Evolutionary conservation across 1,140 invertebrate genomes (phyloP), one percentile per base, ranked within the genome.

Genomic region (Drosophila nebulosa): DNA sequence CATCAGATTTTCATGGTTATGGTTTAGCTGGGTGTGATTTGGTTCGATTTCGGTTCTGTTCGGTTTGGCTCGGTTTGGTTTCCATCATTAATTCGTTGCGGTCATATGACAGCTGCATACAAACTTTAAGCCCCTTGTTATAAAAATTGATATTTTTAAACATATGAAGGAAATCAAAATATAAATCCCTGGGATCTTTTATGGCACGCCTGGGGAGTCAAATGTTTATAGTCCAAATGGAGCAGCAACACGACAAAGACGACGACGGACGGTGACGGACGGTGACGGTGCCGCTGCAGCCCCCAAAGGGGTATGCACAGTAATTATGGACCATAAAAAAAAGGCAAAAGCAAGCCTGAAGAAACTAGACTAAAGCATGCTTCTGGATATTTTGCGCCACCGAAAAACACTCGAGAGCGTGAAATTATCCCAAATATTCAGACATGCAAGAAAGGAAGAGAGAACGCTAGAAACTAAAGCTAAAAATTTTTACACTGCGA

Each of bases 61-160:
- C 18, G 14, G 7, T 46, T 36, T 3, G 3, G n/a, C 14, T 21
- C 16, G 39, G 39, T 46, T 46, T 46, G 39, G 39, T 46, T 46
- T 46, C 39, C 39, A 27, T 18, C 16, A 74, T 65, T 74, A 74
- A 74, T 74, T 74, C 62, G 70, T 61, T 74, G 70, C 62, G 70
- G 71, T 58, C 55, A 74, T 57, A 67, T 74, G 71, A 64, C 53
- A 32, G 24, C 36, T 30, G 12, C 71, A 36, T 56, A 59, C 51
- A 22, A 55, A 22, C 50, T 60, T 61, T 36, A 66, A 74, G 56
- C 74, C 70, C 71, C 18, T 57, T 26, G 39, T 35, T 26, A 67
- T 74, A 74, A 74, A 74, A 74, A 71, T 67, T 46, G 39, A 46
- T 74, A 74, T 67, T 67, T 74, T 74, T 74, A 74, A 74, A 74